Base-by-base conservation (phyloP, 2,113 vertebrate genomes). In the Aspidoscelis tigris region DNA sequence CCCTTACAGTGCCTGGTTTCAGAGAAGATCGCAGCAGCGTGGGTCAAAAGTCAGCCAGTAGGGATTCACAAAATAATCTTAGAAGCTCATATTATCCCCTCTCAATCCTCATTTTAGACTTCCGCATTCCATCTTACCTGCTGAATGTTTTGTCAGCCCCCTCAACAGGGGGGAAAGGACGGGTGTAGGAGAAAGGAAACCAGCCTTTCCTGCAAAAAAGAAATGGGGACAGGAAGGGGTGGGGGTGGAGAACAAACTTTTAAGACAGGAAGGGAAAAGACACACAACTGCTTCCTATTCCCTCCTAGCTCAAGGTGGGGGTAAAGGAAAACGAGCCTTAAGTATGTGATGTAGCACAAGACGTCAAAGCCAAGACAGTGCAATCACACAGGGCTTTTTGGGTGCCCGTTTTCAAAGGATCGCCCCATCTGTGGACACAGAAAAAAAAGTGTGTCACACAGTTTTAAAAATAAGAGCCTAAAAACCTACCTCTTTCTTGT, bases 171-270 rank as follows among this genome's bases (percentile, higher is more conserved):
- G 93, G 92, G 24, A 94, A 90, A 1, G 95, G 92, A 69, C 96
- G 96, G 72, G 97, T 97, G 93, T 97, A 97, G 83, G 97, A 96
- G 92, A 97, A 97, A 76, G 97, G 97, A 91, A 97, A 97, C 97
- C 97, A 97, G 91, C 97, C 97, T 96, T 97, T 97, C 91, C 97
- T 97, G 91, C 65, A 39, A 78, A 71, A 85, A 68, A 11, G 77
- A 20, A 65, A 47, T 11, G 61, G 14, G 22, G 41, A 69, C 33
- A 21, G 39, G 24, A 33, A 71, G 0, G 16, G 7, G 47, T 21
- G 64, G 22, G 20, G 7, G 47, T 21, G 64, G 22, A 11, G 43
- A 65, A 78, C 41, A 65, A 7, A 26, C 61, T 5, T 43, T 73
- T 66, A 85, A 80, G 61, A 65, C 26, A 72, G 69, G 68, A 79